Evolutionary conservation across 1,140 invertebrate genomes (phyloP), one percentile per base, ranked within the genome.

Genomic region (Drosophila kikkawai): DNA sequence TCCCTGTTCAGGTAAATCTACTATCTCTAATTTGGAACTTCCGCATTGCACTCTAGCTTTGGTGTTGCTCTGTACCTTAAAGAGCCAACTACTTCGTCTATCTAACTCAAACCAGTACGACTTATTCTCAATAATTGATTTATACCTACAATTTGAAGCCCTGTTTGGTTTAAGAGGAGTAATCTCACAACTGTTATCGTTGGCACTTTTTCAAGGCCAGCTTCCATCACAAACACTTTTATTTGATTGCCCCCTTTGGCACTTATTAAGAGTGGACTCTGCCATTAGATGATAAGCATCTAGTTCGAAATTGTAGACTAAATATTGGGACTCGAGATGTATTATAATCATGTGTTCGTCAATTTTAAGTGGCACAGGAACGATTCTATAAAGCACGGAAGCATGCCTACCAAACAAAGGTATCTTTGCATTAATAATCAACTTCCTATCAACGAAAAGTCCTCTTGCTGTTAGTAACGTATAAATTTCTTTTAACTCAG

Each of bases 231-330:
- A 56, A 15, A 56, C 53, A 41, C 19, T 22, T 55, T 39, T 39
- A 1, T 55, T 39, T 11, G 53, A 19, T 11, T 37, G 34, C 11
- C 53, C 22, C 9, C n/a, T 53, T 37, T 37, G 36, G 12, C 53
- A 39, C 7, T 39, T 56, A 37, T 56, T 37, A n/a, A 55, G n/a
- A 1, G 29, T 55, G 1, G 51, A n/a, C 12, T 55, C n/a, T 11
- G 15, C 6, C 32, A 19, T 19, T 19, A 61, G 8, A 12, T 61
- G 45, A 22, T 50, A 61, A 9, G 45, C 32, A 39, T 50, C 13
- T 37, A 50, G 29, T 36, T 61, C 32, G n/a, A 61, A 61, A 22
- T 61, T 61, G 13, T 61, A 37, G 3, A 48, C 32, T 36, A 61
- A 48, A 32, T 61, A 48, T 11, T 61, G 17, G 5, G 17, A 47